Conservation (phyloP, 2,113 vertebrate genomes). For the Xyrauchen texanus region DNA sequence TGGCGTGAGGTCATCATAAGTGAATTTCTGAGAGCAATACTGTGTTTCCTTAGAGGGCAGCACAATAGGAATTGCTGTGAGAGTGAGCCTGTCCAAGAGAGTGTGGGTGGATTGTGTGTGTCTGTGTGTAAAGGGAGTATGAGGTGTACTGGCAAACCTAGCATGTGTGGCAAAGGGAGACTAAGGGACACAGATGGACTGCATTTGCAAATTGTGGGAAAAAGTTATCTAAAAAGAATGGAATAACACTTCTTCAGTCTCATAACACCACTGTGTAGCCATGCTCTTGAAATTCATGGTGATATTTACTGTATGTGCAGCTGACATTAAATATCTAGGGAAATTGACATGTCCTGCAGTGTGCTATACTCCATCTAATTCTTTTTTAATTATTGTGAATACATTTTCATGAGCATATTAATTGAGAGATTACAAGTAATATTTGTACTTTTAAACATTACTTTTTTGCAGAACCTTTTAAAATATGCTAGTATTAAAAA, state of each 20-base stretch:
- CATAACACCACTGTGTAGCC: constrained; percentile 49
- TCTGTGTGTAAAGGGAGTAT: constrained; percentile 40
- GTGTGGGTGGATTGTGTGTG: constrained; percentile 51
- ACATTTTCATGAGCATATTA: too few relatives aligned
- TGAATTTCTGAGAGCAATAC: constrained; percentile 27
- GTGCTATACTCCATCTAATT: too few relatives aligned
- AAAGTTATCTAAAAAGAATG: constrained; percentile 57
- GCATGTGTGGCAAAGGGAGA: constrained; percentile 47
- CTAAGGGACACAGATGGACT: constrained; percentile 70
- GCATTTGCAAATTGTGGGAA: constrained; percentile 67
- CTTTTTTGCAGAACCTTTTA: too few relatives aligned
- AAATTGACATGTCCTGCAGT: too few relatives aligned
- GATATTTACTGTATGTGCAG: background rate
- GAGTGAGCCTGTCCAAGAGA: constrained; percentile 55
- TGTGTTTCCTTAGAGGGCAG: constrained; percentile 41
- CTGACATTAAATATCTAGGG: background rate
- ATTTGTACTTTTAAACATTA: too few relatives aligned
- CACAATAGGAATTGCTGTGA: constrained; percentile 66
- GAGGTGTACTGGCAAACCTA: constrained; percentile 48
- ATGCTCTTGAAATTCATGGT: background rate
- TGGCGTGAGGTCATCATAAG: constrained; percentile 23
- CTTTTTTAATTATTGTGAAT: too few relatives aligned
- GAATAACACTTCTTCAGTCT: constrained; percentile 56
- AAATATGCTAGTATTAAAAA: too few relatives aligned
- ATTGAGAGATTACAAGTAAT: too few relatives aligned